A percentile compares a stretch with the other conserved stretches of the same genome.
Conservation (phyloP, 2,113 vertebrate genomes). For the Halcyon senegalensis region DNA sequence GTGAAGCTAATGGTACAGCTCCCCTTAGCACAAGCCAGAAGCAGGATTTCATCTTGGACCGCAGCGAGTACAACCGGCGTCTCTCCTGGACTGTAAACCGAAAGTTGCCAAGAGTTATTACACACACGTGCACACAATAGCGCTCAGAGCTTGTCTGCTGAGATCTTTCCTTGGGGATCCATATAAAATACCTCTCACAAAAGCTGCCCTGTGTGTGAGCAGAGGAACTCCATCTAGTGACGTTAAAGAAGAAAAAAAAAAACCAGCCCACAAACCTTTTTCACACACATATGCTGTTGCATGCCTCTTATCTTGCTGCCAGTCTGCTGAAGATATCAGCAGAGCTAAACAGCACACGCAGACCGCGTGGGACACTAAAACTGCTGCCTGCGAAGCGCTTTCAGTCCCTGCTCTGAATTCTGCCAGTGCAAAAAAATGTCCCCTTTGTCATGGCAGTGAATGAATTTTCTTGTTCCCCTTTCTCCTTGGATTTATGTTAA, state of each 20-base stretch:
- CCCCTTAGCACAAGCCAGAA: neutral
- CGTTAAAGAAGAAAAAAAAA: neutral
- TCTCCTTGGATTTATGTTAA: slow-evolving; percentile 59
- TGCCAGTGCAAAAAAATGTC: slow-evolving; percentile 37
- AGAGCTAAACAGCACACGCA: neutral
- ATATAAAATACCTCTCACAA: slow-evolving; percentile 54
- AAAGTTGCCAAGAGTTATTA: neutral
- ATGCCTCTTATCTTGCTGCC: neutral
- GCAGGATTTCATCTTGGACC: neutral
- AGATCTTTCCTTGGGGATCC: slow-evolving; percentile 58
- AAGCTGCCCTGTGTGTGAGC: slow-evolving; percentile 51
- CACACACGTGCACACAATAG: neutral
- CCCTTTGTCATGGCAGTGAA: slow-evolving; percentile 45
- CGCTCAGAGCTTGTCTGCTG: neutral
- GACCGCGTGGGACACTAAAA: neutral
- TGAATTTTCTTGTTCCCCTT: slow-evolving; percentile 59
- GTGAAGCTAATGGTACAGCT: neutral
- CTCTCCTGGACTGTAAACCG: neutral
- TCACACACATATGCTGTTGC: neutral
- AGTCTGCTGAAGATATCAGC: neutral
- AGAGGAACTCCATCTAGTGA: slow-evolving; percentile 35
- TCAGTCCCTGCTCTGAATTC: neutral
- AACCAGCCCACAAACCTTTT: neutral
- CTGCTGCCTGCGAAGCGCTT: neutral
- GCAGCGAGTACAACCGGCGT: neutral